Conservation (phyloP, 2,888 invertebrate species). For the Drosophila testacea region DNA sequence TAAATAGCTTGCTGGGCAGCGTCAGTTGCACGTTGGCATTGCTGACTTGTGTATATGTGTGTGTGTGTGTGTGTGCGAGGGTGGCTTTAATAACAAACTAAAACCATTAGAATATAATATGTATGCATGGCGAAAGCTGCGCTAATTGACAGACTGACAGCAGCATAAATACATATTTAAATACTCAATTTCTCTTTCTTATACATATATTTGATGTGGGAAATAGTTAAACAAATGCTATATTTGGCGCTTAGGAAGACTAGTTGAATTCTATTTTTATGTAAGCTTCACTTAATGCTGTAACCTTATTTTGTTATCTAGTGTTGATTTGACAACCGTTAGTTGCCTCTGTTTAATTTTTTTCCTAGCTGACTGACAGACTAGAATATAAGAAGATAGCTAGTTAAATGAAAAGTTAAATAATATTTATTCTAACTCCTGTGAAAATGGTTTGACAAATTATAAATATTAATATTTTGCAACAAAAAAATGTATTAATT, state of each 20-base stretch:
- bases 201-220: background rate
- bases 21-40: slow-evolving; percentile 36
- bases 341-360: too few species aligned
- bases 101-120: slow-evolving; percentile 43
- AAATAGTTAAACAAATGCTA: slow-evolving; percentile 11
- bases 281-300: background rate
- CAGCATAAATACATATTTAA: slow-evolving; percentile 16
- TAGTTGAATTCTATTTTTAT: too few species aligned
- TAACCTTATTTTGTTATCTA: too few species aligned
- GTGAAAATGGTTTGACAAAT: too few species aligned
- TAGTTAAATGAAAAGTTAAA: too few species aligned
- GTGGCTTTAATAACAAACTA: slow-evolving; percentile 53
- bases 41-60: slow-evolving; percentile 10
- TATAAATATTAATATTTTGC: too few species aligned
- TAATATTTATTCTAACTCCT: too few species aligned
- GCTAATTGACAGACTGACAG: slow-evolving; percentile 52
- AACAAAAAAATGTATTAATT: too few species aligned
- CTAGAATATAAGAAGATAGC: too few species aligned
- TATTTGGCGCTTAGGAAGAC: slow-evolving; percentile 3
- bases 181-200: background rate
- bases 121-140: slow-evolving; percentile 12
- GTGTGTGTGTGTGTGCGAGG: slow-evolving; percentile 39
- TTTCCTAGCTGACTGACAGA: too few species aligned
- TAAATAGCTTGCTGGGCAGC: slow-evolving; percentile 61
- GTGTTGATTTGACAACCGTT: too few species aligned